Percentiles rank a stretch among this genome's conserved stretches.
phyloP scores from a whole-genome alignment of 2,888 invertebrate species.

The Subacronicta megacephala region DNA sequence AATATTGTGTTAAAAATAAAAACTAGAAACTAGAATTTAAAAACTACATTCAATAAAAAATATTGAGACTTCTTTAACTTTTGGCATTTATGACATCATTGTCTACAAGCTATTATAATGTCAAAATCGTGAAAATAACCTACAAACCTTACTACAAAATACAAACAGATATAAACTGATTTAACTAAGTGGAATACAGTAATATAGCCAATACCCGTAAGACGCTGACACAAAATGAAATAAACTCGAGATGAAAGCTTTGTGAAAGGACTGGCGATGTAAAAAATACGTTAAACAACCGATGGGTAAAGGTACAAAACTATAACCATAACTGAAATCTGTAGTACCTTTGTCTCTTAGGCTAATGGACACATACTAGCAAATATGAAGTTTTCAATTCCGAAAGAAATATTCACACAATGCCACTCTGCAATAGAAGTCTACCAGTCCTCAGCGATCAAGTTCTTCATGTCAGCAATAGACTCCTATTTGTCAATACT shows the following conservation, averaged over 20 bases:
- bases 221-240: conserved; percentile 20
- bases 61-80: conserved; percentile 1
- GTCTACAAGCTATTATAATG: neutral
- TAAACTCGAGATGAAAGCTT: conserved; percentile 11
- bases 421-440: conserved; percentile 37
- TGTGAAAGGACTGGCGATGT: conserved; percentile 4
- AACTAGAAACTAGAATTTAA: neutral
- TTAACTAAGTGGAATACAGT: neutral
- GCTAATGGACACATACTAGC: conserved; percentile 23
- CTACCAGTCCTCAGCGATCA: conserved; percentile 33
- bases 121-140: conserved; percentile 19
- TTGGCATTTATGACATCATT: too few species aligned
- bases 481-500: conserved; percentile 61
- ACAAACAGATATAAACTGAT: neutral
- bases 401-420: conserved; percentile 37
- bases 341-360: conserved; percentile 13
- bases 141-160: too few species aligned
- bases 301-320: conserved; percentile 8
- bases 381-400: conserved; percentile 57
- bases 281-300: conserved; percentile 8
- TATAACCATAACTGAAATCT: conserved; percentile 1
- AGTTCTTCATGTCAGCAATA: conserved; percentile 50
- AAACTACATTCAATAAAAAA: neutral
- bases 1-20: conserved; percentile 20
- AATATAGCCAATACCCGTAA: neutral